phyloP scores from a whole-genome alignment of 2,888 invertebrate species.

The Anthrax anthrax region DNA sequence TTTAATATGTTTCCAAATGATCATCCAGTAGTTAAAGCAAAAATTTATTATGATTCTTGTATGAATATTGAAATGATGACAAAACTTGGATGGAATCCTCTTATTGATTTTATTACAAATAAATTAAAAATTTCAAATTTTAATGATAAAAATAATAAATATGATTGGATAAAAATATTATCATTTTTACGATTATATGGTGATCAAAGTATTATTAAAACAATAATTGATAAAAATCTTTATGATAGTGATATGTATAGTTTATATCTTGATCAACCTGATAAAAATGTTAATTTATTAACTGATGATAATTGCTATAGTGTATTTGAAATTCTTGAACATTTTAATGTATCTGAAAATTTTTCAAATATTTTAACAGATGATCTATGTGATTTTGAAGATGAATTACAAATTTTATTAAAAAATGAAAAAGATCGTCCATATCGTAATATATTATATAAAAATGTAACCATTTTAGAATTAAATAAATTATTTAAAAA shows the following conservation, averaged over 20 bases:
- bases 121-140: neutral
- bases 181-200: neutral
- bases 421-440: constrained; percentile 4
- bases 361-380: constrained; percentile 3
- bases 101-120: neutral
- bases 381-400: constrained; percentile 10
- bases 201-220: neutral
- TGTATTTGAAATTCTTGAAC: neutral
- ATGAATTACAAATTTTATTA: constrained; percentile 8
- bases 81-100: neutral
- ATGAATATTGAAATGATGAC: constrained; percentile 1
- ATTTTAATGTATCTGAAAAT: neutral
- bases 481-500: constrained; percentile 3
- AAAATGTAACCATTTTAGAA: constrained; percentile 2
- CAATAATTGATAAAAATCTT: neutral
- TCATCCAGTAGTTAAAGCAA: neutral
- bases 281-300: neutral
- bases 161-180: neutral
- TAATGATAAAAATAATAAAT: neutral
- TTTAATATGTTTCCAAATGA: neutral
- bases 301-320: neutral
- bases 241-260: neutral
- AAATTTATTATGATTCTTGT: constrained; percentile 1
- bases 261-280: constrained; percentile 1
- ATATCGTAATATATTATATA: constrained; percentile 7